Evolutionary conservation across 2,888 invertebrate species (phyloP).

Genomic region (Drosophila siamana): DNA sequence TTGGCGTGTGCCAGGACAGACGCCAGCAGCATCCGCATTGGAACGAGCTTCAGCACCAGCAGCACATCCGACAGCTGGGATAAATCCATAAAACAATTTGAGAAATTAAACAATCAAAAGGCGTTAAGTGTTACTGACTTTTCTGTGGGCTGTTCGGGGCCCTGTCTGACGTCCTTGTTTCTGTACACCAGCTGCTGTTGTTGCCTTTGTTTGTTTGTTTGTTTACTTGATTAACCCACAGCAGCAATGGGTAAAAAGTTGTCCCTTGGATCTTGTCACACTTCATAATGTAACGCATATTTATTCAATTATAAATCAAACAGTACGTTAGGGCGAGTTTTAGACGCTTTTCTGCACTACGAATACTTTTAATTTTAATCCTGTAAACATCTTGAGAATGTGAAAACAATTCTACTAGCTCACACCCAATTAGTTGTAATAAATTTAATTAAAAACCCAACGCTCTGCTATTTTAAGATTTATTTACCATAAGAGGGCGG

Average conservation of each 20-base stretch:
- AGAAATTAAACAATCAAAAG: conserved; percentile 82
- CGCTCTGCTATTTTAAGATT: conserved; percentile 46
- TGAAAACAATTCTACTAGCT: conserved; percentile 1
- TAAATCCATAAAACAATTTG: conserved; percentile 82
- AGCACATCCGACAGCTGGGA: conserved; percentile 59
- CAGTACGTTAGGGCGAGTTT: background rate
- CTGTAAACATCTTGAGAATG: background rate
- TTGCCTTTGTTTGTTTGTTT: conserved; percentile 55
- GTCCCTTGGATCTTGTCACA: conserved; percentile 44
- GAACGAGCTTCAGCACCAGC: conserved; percentile 15
- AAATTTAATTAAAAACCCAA: conserved; percentile 33
- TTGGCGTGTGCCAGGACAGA: conserved; percentile 68
- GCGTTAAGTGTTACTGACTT: conserved; percentile 80
- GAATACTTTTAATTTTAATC: background rate
- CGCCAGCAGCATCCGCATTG: conserved; percentile 20
- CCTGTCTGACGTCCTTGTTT: conserved; percentile 16
- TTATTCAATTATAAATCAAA: conserved; percentile 43
- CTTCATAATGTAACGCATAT: conserved; percentile 47
- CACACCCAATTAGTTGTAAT: conserved; percentile 26
- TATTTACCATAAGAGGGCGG: conserved; percentile 13
- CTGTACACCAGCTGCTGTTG: conserved; percentile 33
- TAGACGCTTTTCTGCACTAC: background rate
- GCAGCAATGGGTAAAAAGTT: conserved; percentile 6
- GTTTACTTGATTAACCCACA: conserved; percentile 73
- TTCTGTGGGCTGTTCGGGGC: conserved; percentile 34